Evolutionary conservation across 2,888 invertebrate genomes (phyloP), one percentile per base, ranked within the genome.

Genomic region (Torymus texanus): DNA sequence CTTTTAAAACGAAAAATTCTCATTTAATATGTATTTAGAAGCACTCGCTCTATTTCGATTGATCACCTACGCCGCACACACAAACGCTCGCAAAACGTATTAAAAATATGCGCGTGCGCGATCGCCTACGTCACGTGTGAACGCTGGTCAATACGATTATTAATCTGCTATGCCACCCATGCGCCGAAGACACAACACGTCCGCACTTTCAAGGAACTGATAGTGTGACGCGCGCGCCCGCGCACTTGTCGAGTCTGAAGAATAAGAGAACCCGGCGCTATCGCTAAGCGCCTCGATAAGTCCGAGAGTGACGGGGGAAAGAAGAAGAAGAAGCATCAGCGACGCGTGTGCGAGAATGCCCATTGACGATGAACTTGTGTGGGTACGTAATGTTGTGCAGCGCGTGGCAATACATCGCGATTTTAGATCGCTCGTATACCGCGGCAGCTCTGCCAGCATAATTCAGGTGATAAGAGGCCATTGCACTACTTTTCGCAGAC

Each of bases 171-270:
- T 29, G 29, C 29, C 29, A 29, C 53, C 3, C 14, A 24, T 29
- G n/a, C 8, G 53, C 3, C 4, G 75, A 72, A 80, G 80, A 80
- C 80, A 80, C 18, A 77, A 80, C 79, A 77, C 73, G 73, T 68
- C 56, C 55, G 14, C 62, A 53, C 29, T 68, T 80, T 68, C 76
- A 73, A 80, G 73, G 76, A 80, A 76, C 72, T 53, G 80, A 75
- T 66, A 79, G 29, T 24, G 13, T 50, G 55, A 11, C 0, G 14
- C 12, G 5, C 50, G 18, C n/a, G 29, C 21, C 51, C 29, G 41
- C 51, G 50, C 2, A 4, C n/a, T 2, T 12, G 58, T 41, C 18
- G 16, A 71, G 66, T 56, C 16, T n/a, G 24, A 41, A 56, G 55
- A 56, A 56, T 11, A 14, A 56, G 12, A 8, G 68, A 61, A 65